These are phyloP conservation scores for Orthosia gracilis DNA, from an alignment of 2,888 invertebrate genomes.

Conservation along the genomic window DNA sequence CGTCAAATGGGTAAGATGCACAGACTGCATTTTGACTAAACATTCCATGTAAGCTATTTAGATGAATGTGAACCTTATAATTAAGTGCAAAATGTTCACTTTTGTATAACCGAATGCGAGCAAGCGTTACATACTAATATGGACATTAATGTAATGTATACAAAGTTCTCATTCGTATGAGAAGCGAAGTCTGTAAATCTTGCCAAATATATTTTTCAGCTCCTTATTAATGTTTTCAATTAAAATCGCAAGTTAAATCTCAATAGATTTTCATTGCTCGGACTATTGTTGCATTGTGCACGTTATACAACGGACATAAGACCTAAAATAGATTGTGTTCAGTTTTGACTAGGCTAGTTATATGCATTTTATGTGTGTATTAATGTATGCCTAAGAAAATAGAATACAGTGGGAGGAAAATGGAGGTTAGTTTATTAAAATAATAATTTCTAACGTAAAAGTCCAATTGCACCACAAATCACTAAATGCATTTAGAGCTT, in stretches of 20 bases:
- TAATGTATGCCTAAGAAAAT: constrained; percentile 78
- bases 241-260: constrained; percentile 16
- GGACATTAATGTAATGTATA: not conserved
- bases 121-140: not conserved
- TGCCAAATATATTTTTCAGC: constrained; percentile 7
- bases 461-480: not conserved
- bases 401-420: not conserved
- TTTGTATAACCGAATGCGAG: not conserved
- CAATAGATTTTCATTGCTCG: constrained; percentile 14
- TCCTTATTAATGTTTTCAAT: constrained; percentile 24
- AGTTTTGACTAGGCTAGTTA: constrained; percentile 79
- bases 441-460: constrained; percentile 12
- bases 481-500: not conserved
- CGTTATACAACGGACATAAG: constrained; percentile 41
- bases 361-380: constrained; percentile 84
- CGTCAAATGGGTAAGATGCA: not conserved
- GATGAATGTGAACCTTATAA: not conserved
- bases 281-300: constrained; percentile 27
- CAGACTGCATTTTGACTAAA: not conserved
- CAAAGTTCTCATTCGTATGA: not conserved
- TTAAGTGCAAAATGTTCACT: not conserved
- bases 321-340: constrained; percentile 61
- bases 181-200: not conserved
- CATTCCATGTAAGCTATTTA: not conserved
- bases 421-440: constrained; percentile 52